phyloP scores from a whole-genome alignment of 1,140 invertebrate genomes.

The Heliothis virescens region DNA sequence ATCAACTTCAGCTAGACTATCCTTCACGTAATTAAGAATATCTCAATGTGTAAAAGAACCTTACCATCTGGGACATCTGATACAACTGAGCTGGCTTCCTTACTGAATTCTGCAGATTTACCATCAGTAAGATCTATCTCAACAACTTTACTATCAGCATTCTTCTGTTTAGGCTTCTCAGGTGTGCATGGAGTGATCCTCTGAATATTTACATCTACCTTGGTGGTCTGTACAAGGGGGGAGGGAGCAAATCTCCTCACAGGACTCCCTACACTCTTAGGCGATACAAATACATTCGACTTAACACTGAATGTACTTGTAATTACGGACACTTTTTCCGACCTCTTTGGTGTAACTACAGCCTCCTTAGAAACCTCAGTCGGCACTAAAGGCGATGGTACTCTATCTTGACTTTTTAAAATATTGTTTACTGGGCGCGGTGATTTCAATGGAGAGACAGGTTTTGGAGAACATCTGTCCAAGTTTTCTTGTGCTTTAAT shows the following conservation, averaged over 20 bases:
- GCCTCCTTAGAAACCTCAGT: slow-evolving; percentile 29
- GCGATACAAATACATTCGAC: slow-evolving; percentile 55
- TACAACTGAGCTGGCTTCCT: not conserved
- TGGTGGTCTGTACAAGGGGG: slow-evolving; percentile 5
- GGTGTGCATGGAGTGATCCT: not conserved
- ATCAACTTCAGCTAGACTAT: too few species aligned
- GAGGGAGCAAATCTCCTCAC: not conserved
- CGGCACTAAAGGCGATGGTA: not conserved
- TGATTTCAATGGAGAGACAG: slow-evolving; percentile 18
- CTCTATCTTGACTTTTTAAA: slow-evolving; percentile 36
- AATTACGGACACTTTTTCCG: slow-evolving; percentile 57
- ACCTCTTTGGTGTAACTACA: slow-evolving; percentile 42
- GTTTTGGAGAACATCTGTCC: slow-evolving; percentile 7
- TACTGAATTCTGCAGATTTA: not conserved
- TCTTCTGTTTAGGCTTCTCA: slow-evolving; percentile 2
- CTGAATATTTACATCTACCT: slow-evolving; percentile 3
- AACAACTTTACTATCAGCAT: not conserved
- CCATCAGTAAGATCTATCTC: not conserved
- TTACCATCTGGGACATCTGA: slow-evolving; percentile 61
- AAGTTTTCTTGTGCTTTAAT: slow-evolving; percentile 27
- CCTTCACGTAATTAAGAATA: too few species aligned
- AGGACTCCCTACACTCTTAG: slow-evolving; percentile 37
- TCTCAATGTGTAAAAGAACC: not conserved
- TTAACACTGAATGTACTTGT: slow-evolving; percentile 12
- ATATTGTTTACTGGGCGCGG: slow-evolving; percentile 19